phyloP scores from a whole-genome alignment of 1,140 invertebrate species.

The Eriocheir sinensis region DNA sequence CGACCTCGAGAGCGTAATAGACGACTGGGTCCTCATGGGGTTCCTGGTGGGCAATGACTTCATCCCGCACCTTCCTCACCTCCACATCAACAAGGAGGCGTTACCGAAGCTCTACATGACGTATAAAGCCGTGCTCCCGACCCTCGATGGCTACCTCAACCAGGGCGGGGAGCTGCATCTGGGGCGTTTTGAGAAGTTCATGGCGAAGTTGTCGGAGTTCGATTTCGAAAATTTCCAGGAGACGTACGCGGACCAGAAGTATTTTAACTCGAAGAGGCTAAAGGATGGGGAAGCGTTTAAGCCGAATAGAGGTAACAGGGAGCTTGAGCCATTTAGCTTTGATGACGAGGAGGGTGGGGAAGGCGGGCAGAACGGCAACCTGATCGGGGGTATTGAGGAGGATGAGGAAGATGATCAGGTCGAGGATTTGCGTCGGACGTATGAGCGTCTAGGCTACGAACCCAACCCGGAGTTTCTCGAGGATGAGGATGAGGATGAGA shows the following conservation, averaged over 20 bases:
- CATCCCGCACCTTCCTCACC: conserved; percentile 95
- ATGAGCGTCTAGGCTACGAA: conserved; percentile 59
- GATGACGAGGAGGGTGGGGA: conserved; percentile 43
- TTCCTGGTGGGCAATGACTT: conserved; percentile 99
- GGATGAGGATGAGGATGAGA: conserved; percentile 75
- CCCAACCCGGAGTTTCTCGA: conserved; percentile 61
- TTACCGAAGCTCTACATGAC: conserved; percentile 92
- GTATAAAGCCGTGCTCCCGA: conserved; percentile 93
- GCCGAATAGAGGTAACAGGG: conserved; percentile 69
- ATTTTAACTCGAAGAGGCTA: conserved; percentile 85
- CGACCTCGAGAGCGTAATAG: conserved; percentile 85
- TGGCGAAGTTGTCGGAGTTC: conserved; percentile 89
- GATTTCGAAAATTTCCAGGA: conserved; percentile 94
- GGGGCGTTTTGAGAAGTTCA: conserved; percentile 92
- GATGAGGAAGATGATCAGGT: conserved; percentile 53
- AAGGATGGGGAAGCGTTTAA: conserved; percentile 64
- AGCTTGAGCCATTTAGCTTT: conserved; percentile 63
- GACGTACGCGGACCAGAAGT: conserved; percentile 92
- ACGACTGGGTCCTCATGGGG: conserved; percentile 85
- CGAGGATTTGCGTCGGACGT: conserved; percentile 33
- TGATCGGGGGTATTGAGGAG: conserved; percentile 65
- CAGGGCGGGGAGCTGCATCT: conserved; percentile 93
- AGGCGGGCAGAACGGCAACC: conserved; percentile 24
- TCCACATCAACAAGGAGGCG: conserved; percentile 95
- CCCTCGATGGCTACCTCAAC: conserved; percentile 96